Evolutionary conservation across 2,113 vertebrate genomes (phyloP).

Genomic region (Gnathonemus echidnorhynchus): DNA sequence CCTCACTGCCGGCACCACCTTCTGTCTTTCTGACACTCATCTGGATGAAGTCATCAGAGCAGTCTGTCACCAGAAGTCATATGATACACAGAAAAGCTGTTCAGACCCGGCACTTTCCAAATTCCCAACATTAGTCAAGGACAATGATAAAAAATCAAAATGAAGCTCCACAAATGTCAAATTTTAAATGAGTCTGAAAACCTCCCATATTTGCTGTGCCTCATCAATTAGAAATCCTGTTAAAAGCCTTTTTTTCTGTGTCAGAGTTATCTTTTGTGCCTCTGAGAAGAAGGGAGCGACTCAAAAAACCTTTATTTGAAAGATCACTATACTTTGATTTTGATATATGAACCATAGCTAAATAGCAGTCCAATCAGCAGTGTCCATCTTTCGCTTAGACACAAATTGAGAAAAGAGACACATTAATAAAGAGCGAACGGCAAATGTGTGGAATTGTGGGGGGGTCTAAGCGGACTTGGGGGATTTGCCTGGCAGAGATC

Average conservation of each 20-base stretch:
- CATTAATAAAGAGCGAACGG: not conserved
- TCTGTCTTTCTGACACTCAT: slow-evolving; percentile 10
- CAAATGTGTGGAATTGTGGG: not conserved
- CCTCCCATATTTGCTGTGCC: not conserved
- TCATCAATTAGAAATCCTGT: not conserved
- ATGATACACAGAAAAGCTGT: not conserved
- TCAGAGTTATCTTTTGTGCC: not conserved
- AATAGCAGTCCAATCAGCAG: not conserved
- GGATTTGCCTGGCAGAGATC: not conserved
- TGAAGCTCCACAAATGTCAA: slow-evolving; percentile 14
- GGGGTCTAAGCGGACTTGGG: not conserved
- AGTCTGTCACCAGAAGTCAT: slow-evolving; percentile 5
- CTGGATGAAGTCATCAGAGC: slow-evolving; percentile 13
- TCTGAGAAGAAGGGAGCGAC: not conserved
- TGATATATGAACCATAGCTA: not conserved
- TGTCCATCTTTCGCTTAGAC: not conserved
- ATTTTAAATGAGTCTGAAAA: slow-evolving; percentile 17
- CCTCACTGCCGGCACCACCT: not conserved
- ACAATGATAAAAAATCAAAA: slow-evolving; percentile 7
- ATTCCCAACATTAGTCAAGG: slow-evolving; percentile 8
- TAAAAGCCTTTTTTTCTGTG: not conserved
- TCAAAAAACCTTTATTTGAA: not conserved
- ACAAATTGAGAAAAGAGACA: not conserved
- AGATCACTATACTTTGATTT: not conserved
- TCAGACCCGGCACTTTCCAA: not conserved